Base-by-base conservation (phyloP, 2,888 invertebrate species). In the Kuschelorhynchus macadamiae region DNA sequence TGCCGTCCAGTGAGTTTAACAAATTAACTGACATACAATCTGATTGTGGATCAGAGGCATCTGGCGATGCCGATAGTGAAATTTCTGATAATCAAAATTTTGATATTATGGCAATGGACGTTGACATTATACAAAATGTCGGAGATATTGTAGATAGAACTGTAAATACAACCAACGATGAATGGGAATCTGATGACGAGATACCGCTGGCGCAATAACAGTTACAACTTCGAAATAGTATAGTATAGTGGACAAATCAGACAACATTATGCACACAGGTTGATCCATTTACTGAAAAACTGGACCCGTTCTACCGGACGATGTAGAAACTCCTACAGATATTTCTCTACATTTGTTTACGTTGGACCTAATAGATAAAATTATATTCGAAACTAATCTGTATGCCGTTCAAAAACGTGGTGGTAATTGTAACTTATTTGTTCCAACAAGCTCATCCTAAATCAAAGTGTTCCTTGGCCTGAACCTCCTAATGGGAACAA, bases 361-460 rank as follows among this genome's bases (percentile, higher is more conserved):
- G 11, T 33, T 55, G 25, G 39, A 50, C 25, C 44, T 70, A 7
- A 7, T 5, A 25, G 14, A 56, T 17, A n/a, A 64, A 33, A 47
- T 68, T 25, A 64, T 53, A 53, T 50, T 52, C 42, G 44, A 63
- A 44, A 71, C 61, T 39, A 62, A 61, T 52, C 12, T 56, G 14
- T 69, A n/a, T n/a, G n/a, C 61, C 9, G 33, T 70, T 25, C 70
- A 70, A 42, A 67, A 67, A 53, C 11, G 20, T 57, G 70, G 62
- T 18, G 61, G 30, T 17, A 53, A 12, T 53, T 17, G 11, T 16
- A 39, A 25, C n/a, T n/a, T n/a, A n/a, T n/a, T n/a, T n/a, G n/a
- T n/a, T n/a, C n/a, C n/a, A n/a, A n/a, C n/a, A n/a, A n/a, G n/a
- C n/a, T n/a, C n/a, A n/a, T n/a, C n/a, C n/a, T n/a, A n/a, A n/a